A percentile compares a stretch with the other conserved stretches of the same genome.
phyloP scores from a whole-genome alignment of 2,888 invertebrate species.

The Chaetoderma sp. region DNA sequence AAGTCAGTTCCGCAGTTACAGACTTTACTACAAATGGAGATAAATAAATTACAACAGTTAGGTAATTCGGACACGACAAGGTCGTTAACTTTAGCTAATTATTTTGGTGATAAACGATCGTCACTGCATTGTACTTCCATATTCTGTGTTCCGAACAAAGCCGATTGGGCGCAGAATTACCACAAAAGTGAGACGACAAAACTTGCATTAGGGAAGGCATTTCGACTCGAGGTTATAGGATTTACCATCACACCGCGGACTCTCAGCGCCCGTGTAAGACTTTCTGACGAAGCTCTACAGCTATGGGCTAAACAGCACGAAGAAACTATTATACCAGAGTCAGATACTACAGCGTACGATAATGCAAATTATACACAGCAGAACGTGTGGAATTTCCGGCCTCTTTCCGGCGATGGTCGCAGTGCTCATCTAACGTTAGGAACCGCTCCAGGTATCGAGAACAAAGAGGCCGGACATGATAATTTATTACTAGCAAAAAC shows the following conservation, averaged over 20 bases:
- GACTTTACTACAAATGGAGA: no score
- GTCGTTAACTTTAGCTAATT: no score
- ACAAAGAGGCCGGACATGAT: constrained; percentile 40
- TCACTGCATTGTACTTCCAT: constrained; percentile 64
- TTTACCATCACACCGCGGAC: constrained; percentile 61
- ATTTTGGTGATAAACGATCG: no score
- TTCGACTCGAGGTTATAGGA: constrained; percentile 51
- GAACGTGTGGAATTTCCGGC: no score
- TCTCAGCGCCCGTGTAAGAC: constrained; percentile 61
- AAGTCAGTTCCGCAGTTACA: constrained; percentile 24
- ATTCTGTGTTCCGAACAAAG: constrained; percentile 50
- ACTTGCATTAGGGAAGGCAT: constrained; percentile 48
- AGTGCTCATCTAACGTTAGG: constrained; percentile 53
- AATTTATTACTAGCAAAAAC: no score
- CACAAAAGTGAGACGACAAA: constrained; percentile 42
- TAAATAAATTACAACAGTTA: no score
- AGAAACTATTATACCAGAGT: constrained; percentile 27
- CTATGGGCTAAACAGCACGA: constrained; percentile 57
- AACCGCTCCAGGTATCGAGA: constrained; percentile 34
- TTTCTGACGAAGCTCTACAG: constrained; percentile 48
- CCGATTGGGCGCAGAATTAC: constrained; percentile 44
- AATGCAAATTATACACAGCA: no score
- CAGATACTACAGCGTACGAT: constrained; percentile 2
- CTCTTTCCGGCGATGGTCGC: constrained; percentile 27
- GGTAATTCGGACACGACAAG: no score